Percentiles rank a stretch among this genome's conserved stretches.
These are phyloP conservation scores for Rhincodon typus DNA, from an alignment of 2,797 vertebrate genomes.

Conservation along the genomic window DNA sequence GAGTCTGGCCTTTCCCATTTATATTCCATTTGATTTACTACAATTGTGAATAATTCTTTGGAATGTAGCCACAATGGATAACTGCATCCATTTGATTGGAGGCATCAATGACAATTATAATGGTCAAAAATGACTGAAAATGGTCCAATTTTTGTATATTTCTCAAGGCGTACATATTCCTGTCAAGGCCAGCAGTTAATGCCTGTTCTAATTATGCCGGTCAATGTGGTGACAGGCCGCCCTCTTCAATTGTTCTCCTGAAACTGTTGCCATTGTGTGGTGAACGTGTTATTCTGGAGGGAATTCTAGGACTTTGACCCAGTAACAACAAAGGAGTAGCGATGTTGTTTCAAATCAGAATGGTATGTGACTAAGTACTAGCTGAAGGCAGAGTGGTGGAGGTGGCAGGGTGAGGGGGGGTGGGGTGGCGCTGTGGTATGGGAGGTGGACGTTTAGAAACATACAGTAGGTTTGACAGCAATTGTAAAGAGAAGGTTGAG, in stretches of 20 bases:
- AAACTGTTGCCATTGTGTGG: background rate
- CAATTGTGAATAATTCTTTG: background rate
- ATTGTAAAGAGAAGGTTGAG: too few relatives aligned
- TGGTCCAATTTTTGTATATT: background rate
- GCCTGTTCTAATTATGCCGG: background rate
- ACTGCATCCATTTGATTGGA: background rate
- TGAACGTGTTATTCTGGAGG: background rate
- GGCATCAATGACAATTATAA: background rate
- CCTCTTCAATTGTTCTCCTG: background rate
- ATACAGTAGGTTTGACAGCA: too few relatives aligned
- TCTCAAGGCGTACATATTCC: background rate
- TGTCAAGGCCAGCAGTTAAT: background rate
- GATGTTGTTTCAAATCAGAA: too few relatives aligned
- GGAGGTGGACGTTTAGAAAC: too few relatives aligned
- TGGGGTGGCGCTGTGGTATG: too few relatives aligned
- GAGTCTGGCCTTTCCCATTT: background rate
- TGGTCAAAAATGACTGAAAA: background rate
- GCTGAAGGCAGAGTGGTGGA: too few relatives aligned
- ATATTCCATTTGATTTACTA: background rate
- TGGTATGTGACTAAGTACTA: too few relatives aligned
- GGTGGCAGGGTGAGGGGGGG: too few relatives aligned
- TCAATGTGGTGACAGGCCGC: background rate
- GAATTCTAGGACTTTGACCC: too few relatives aligned
- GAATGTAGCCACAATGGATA: background rate
- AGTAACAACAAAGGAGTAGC: too few relatives aligned